These are phyloP conservation scores for Lemur catta DNA, from an alignment of 2,797 vertebrate species.

Conservation along the genomic window DNA sequence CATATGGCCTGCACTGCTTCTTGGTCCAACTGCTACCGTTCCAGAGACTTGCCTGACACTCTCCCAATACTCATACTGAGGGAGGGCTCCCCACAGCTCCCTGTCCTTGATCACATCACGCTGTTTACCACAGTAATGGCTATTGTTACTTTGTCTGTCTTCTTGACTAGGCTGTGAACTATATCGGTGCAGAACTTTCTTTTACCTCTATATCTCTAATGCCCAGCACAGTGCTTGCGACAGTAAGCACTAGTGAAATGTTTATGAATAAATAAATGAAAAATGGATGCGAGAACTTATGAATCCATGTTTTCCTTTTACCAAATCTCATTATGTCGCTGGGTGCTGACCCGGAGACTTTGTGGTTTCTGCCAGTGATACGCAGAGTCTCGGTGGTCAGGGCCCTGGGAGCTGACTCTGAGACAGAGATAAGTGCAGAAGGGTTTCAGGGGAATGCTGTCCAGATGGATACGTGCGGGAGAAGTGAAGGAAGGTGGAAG, in stretches of 20 bases:
- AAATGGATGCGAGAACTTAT: not conserved
- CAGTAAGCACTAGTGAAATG: not conserved
- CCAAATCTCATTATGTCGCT: not conserved
- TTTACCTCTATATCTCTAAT: not conserved
- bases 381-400: not conserved
- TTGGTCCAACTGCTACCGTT: not conserved
- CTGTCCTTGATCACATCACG: not conserved
- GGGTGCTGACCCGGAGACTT: not conserved
- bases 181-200: not conserved
- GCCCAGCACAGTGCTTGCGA: not conserved
- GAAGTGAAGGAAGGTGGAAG: not conserved
- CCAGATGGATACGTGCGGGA: not conserved
- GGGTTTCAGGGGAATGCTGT: not conserved
- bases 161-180: not conserved
- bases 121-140: not conserved
- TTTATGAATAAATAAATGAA: not conserved
- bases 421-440: not conserved
- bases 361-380: not conserved
- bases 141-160: not conserved
- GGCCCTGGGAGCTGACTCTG: not conserved
- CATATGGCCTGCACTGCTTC: not conserved
- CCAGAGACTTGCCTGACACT: not conserved
- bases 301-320: not conserved
- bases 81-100: not conserved
- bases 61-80: not conserved